Conservation (phyloP, 2,888 invertebrate genomes). For the Lobophora halterata region DNA sequence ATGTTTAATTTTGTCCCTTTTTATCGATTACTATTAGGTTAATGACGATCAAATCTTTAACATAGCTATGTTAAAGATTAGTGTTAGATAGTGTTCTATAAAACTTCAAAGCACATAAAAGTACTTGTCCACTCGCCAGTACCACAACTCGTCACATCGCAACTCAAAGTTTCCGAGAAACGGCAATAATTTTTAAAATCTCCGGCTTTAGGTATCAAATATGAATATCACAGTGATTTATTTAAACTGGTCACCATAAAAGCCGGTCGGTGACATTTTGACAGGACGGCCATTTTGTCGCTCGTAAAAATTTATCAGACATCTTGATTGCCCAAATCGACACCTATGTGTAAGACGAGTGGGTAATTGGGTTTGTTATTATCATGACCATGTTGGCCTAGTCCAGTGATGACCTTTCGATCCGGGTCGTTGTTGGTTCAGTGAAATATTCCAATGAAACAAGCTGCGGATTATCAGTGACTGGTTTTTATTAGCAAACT, state of each 20-base stretch:
- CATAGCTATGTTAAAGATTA: too few relatives aligned
- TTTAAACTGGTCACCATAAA: conserved; percentile 42
- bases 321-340: conserved; percentile 25
- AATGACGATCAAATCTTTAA: too few relatives aligned
- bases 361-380: conserved; percentile 4
- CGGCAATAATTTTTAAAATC: conserved; percentile 58
- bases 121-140: conserved; percentile 20
- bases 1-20: too few relatives aligned
- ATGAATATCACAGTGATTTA: too few relatives aligned
- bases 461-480: too few relatives aligned
- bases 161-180: conserved; percentile 60
- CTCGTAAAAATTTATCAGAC: conserved; percentile 21
- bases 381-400: too few relatives aligned
- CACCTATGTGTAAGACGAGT: conserved; percentile 22
- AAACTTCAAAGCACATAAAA: conserved; percentile 1
- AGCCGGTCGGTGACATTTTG: conserved; percentile 44
- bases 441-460: too few relatives aligned
- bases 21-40: too few relatives aligned
- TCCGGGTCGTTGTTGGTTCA: too few relatives aligned
- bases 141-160: conserved; percentile 46
- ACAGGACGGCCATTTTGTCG: conserved; percentile 17
- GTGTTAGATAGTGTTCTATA: too few relatives aligned
- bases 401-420: too few relatives aligned
- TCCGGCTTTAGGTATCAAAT: conserved; percentile 55
- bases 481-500: too few relatives aligned